These are phyloP conservation scores for Micropoecilia bifurca DNA, from an alignment of 2,797 vertebrate genomes.

Conservation along the genomic window DNA sequence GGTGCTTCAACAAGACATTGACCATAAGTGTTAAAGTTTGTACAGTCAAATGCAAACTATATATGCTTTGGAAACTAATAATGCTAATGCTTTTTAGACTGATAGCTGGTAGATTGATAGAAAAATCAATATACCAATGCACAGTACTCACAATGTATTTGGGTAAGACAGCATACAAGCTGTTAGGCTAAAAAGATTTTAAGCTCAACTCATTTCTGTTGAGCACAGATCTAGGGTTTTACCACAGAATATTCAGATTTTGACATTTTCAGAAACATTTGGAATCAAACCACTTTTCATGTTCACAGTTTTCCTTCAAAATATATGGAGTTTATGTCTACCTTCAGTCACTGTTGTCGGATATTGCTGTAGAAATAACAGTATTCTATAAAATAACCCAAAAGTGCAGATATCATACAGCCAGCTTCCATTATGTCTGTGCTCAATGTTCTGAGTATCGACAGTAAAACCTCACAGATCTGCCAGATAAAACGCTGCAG, in stretches of 20 bases:
- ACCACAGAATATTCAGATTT: background rate
- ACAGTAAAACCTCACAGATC: background rate
- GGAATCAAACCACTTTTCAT: background rate
- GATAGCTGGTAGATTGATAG: background rate
- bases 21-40: too few relatives aligned
- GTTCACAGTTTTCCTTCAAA: background rate
- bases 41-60: too few relatives aligned
- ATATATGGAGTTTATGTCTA: background rate
- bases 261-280: background rate
- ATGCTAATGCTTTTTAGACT: background rate
- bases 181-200: background rate
- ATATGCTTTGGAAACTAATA: background rate
- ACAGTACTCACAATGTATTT: background rate
- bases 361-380: background rate
- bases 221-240: background rate
- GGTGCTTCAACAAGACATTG: too few relatives aligned
- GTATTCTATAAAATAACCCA: background rate
- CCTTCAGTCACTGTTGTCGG: background rate
- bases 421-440: background rate
- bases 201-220: background rate
- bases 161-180: background rate
- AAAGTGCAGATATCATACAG: background rate
- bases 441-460: background rate
- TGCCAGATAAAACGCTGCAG: conserved; percentile 1
- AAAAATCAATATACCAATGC: too few relatives aligned